A percentile compares a stretch with the other conserved stretches of the same genome.
Evolutionary conservation across 2,113 vertebrate genomes (phyloP).

Genomic region (Neomonachus schauinslandi): DNA sequence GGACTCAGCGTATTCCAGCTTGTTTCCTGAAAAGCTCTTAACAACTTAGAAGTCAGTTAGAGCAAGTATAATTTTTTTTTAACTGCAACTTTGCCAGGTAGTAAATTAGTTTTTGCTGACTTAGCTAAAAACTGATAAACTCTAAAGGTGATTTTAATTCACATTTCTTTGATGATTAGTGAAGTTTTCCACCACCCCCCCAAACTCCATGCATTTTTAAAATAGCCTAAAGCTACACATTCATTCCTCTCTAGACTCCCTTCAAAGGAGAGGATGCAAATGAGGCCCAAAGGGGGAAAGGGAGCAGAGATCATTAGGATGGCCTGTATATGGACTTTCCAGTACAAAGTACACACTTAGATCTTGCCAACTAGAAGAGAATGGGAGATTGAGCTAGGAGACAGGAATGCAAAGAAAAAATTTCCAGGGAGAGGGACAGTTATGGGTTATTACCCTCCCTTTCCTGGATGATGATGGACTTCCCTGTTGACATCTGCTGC

Average conservation of each 20-base stretch:
- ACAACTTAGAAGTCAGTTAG: not conserved
- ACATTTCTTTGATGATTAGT: not conserved
- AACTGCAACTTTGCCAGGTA: not conserved
- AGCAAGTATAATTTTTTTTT: not conserved
- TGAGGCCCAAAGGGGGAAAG: not conserved
- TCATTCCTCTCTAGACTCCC: not conserved
- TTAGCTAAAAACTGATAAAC: constrained; percentile 4
- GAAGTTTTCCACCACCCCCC: not conserved
- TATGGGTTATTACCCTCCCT: accelerated
- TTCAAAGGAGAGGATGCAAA: constrained; percentile 41
- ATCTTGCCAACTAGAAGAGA: not conserved
- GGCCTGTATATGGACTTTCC: not conserved
- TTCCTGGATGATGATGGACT: not conserved
- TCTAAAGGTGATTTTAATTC: constrained; percentile 36
- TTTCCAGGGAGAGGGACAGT: accelerated
- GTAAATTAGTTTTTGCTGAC: constrained; percentile 28
- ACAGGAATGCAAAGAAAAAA: not conserved
- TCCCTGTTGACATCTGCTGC: not conserved
- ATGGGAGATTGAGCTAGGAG: not conserved
- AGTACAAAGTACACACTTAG: not conserved
- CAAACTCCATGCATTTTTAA: constrained; percentile 1
- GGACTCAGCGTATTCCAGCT: not conserved
- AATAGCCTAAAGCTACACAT: not conserved
- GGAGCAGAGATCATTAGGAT: not conserved
- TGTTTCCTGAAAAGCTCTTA: not conserved